phyloP scores from a whole-genome alignment of 2,888 invertebrate genomes.

The Hypomecis punctinalis region DNA sequence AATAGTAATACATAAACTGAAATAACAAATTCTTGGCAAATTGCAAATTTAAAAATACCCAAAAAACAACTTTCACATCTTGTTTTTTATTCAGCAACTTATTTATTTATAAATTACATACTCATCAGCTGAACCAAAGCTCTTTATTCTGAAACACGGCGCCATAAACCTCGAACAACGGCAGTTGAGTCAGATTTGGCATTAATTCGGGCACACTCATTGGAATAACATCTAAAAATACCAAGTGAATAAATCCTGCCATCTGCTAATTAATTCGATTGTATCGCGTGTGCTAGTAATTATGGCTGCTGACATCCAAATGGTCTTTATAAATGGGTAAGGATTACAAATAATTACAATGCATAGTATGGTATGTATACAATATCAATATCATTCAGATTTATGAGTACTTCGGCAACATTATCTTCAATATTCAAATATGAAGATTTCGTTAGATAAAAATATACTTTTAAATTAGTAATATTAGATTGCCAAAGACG shows the following conservation, averaged over 20 bases:
- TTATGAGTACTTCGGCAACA: too few species aligned
- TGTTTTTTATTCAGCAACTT: not conserved
- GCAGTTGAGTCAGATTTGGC: constrained; percentile 58
- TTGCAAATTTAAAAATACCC: not conserved
- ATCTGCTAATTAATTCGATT: constrained; percentile 47
- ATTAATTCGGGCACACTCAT: constrained; percentile 57
- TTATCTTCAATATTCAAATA: too few species aligned
- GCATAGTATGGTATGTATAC: too few species aligned
- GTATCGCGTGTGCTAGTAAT: constrained; percentile 49
- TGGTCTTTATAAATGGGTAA: constrained; percentile 70
- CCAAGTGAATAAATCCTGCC: constrained; percentile 49
- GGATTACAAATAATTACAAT: constrained; percentile 43
- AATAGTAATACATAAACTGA: not conserved
- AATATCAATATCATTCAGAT: too few species aligned
- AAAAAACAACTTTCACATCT: not conserved
- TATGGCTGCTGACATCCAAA: constrained; percentile 67
- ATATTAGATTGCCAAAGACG: too few species aligned
- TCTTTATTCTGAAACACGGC: constrained; percentile 26
- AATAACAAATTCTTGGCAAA: not conserved
- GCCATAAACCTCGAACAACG: constrained; percentile 39
- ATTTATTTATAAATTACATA: not conserved
- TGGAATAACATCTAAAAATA: constrained; percentile 52
- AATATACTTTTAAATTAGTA: too few species aligned
- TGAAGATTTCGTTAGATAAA: too few species aligned
- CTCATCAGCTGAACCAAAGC: constrained; percentile 3